Conservation (phyloP, 1,140 invertebrate species). For the Sarcophaga bullata region DNA sequence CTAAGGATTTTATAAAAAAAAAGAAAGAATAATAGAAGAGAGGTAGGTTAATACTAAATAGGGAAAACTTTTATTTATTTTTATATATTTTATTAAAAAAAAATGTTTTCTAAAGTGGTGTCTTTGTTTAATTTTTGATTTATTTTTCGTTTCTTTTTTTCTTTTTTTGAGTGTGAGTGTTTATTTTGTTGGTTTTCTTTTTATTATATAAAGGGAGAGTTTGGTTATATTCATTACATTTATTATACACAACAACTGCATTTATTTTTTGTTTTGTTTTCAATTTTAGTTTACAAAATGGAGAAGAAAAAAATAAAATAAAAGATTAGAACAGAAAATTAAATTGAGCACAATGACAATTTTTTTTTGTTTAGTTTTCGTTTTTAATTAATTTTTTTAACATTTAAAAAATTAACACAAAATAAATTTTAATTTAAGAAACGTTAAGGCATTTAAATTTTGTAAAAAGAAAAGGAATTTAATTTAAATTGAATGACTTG, state of each 20-base stretch:
- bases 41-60: conserved; percentile 12
- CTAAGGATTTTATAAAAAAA: too few relatives aligned
- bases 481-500: too few relatives aligned
- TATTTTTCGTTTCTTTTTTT: not conserved
- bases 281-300: too few relatives aligned
- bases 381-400: too few relatives aligned
- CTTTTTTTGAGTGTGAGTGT: not conserved
- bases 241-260: not conserved
- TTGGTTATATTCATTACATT: conserved; percentile 5
- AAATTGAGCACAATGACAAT: conserved; percentile 2
- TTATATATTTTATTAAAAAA: too few relatives aligned
- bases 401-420: too few relatives aligned
- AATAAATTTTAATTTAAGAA: too few relatives aligned
- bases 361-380: not conserved
- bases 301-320: too few relatives aligned
- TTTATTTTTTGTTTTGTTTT: not conserved
- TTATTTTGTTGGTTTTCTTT: too few relatives aligned
- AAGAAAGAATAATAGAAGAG: not conserved
- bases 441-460: too few relatives aligned
- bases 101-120: not conserved
- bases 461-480: too few relatives aligned
- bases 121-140: not conserved
- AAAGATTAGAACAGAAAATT: too few relatives aligned
- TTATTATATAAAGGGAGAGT: not conserved
- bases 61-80: not conserved